A percentile compares a stretch with the other conserved stretches of the same genome.
Evolutionary conservation across 2,113 vertebrate species (phyloP).

Genomic region (Podarcis muralis): DNA sequence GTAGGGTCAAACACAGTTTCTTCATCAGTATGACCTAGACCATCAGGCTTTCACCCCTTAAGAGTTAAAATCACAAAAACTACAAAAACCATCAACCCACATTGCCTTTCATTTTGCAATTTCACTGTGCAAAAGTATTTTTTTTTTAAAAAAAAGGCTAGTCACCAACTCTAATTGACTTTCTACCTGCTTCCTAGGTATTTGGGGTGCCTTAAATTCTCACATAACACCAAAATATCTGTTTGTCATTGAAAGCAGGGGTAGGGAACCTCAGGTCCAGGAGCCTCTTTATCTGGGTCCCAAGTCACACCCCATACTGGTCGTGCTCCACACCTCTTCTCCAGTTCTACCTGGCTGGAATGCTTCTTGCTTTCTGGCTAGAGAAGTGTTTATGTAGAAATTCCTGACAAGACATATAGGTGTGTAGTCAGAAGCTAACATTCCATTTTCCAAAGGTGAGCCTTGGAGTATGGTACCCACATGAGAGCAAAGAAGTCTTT

Average conservation of each 20-base stretch:
- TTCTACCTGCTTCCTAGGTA: not conserved
- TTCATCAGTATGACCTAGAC: not conserved
- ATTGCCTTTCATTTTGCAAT: no score
- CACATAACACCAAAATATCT: not conserved
- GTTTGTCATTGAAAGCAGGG: no score
- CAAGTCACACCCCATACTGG: no score
- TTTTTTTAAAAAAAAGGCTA: no score
- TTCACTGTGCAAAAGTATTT: no score
- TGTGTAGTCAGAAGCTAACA: not conserved
- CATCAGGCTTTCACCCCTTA: not conserved
- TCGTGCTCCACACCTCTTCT: no score
- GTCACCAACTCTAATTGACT: not conserved
- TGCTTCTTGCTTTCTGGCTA: no score
- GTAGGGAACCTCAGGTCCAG: no score
- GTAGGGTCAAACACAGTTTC: not conserved
- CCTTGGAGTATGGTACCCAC: not conserved
- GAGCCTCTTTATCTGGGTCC: no score
- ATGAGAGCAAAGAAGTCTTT: not conserved
- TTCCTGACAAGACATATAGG: not conserved
- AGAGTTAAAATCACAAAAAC: not conserved
- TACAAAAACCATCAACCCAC: not conserved
- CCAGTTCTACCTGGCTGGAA: no score
- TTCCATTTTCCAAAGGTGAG: not conserved
- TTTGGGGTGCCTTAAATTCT: not conserved
- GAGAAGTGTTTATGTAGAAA: no score